Base-by-base conservation (phyloP, 2,888 invertebrate genomes). In the Caenorhabditis zanzibari region DNA sequence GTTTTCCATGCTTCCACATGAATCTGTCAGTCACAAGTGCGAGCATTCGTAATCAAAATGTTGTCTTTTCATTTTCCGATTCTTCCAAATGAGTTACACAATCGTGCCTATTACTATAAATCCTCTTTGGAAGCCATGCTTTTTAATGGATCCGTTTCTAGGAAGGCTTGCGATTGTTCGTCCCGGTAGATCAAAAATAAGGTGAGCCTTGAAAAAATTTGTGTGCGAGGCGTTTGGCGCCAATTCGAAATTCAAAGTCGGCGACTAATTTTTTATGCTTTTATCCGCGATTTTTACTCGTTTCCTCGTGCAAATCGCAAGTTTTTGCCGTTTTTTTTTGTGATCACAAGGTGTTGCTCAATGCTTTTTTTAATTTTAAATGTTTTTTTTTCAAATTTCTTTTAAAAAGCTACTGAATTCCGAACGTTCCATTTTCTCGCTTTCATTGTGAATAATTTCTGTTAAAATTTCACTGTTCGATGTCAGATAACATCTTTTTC, bases 131-230 rank as follows among this genome's bases (percentile, higher is more conserved):
- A 54, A 71, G 9, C 38, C 54, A n/a, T 9, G 7, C 2, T 54
- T 38, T 10, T 35, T 32, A 9, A 68, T 54, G 24, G 52, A 35
- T 0, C 22, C 52, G 12, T n/a, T 52, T 19, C 32, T 32, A 3
- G 35, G 26, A 16, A 54, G 54, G 26, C 35, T 68, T 24, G 19
- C 22, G 14, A 68, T 68, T 54, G 14, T 68, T 26, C 54, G 54
- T 54, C n/a, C 68, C 1, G 38, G 68, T 35, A 35, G 54, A 38
- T 38, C 52, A 68, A 54, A 68, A 24, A 19, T 5, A 2, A 68
- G 68, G 68, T 54, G 38, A 66, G 64, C 19, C 52, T 10, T 22
- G 19, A 58, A 28, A 28, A 22, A 22, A 14, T 26, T 56, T 56
- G 32, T 32, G 5, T 28, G 24, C 6, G 26, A 26, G 14, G 5